Evolutionary conservation across 2,797 vertebrate genomes (phyloP), one percentile per base, ranked within the genome.

Genomic region (Bovichtus diacanthus): DNA sequence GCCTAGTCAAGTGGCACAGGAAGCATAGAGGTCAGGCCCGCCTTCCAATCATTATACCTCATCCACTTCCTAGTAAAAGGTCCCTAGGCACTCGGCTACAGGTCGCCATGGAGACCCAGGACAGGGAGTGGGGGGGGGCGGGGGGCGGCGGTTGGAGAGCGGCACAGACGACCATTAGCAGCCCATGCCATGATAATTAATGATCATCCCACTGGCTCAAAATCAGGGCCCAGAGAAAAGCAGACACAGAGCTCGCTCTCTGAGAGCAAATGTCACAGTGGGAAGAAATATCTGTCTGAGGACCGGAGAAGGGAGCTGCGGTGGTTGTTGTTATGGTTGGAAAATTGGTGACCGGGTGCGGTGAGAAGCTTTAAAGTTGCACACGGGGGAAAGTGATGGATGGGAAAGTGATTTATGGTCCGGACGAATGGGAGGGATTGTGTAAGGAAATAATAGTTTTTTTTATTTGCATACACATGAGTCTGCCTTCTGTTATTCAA

Each of bases 151-250:
- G 77, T 70, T 76, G 77, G 81, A 71, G 86, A 87, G 67, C 54
- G 23, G 74, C 21, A 74, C 87, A 91, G 91, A 88, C 87, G 38
- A 86, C 91, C 93, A 94, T 94, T 94, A 94, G 90, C 88, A 88
- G 88, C 87, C 90, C 87, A 87, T 94, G 92, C 89, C 84, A 61
- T 80, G 74, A 87, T 94, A 95, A 95, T 95, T 95, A 95, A 95
- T 92, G 91, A 91, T 92, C 78, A 80, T 91, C 88, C 87, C 84
- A 75, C 85, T 88, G 93, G 88, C 91, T 88, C 50, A 44, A 79
- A 92, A 91, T 90, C 82, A 85, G 83, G 77, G 74, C 79, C 66
- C 3, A 18, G 70, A 80, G 81, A 84, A 83, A 90, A 89, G 80
- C 85, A 80, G 83, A 84, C 81, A 70, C 56, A 49, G 76, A 55